These are phyloP conservation scores for Zaprionus camerounensis DNA, from an alignment of 1,140 invertebrate genomes.

Conservation along the genomic window DNA sequence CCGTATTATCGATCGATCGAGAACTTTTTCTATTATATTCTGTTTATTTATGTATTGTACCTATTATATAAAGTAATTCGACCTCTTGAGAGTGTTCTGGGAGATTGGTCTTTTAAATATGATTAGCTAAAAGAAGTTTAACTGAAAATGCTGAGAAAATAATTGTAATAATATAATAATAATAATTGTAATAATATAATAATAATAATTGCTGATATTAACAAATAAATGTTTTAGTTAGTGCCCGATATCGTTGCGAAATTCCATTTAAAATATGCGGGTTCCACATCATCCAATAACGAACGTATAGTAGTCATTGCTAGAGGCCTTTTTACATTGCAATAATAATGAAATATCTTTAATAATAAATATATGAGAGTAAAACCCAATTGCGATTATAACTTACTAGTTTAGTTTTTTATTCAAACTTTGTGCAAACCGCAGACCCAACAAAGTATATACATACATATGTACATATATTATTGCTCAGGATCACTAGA, in stretches of 20 bases:
- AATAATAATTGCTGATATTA: slow-evolving; percentile 61
- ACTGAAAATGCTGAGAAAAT: slow-evolving; percentile 16
- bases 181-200: slow-evolving; percentile 30
- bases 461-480: too few species aligned
- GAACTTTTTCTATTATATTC: slow-evolving; percentile 18
- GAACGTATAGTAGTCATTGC: slow-evolving; percentile 28
- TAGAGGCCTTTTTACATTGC: slow-evolving; percentile 52
- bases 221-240: slow-evolving; percentile 64
- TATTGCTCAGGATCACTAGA: too few species aligned
- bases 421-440: neutral
- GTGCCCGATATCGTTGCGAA: slow-evolving; percentile 54
- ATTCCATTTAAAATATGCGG: slow-evolving; percentile 36
- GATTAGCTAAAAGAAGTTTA: slow-evolving; percentile 18
- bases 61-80: slow-evolving; percentile 25
- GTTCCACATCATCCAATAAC: slow-evolving; percentile 14
- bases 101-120: slow-evolving; percentile 52
- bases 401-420: slow-evolving; percentile 8
- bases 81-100: slow-evolving; percentile 29
- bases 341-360: slow-evolving; percentile 35
- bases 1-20: neutral
- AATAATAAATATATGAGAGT: slow-evolving; percentile 17
- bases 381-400: slow-evolving; percentile 21
- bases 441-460: too few species aligned
- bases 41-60: slow-evolving; percentile 68
- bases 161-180: slow-evolving; percentile 31